Base-by-base conservation (phyloP, 2,888 invertebrate species). In the Spisula subtruncata region DNA sequence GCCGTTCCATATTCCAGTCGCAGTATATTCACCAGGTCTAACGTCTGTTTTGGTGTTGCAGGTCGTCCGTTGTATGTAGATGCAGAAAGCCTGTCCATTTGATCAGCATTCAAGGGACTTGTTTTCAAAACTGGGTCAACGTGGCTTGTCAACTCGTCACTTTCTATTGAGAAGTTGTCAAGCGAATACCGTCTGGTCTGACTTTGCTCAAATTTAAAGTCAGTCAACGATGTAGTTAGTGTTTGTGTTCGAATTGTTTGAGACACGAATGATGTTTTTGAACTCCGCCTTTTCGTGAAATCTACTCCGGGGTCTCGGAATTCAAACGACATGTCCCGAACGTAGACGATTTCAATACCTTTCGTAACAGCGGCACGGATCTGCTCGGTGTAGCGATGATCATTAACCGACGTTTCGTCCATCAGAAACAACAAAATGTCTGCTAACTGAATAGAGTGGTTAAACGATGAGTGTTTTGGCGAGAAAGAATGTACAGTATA, bases 301-400 rank as follows among this genome's bases (percentile, higher is more conserved):
- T 75, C 51, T n/a, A n/a, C n/a, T 16, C 20, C 32, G 16, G 29
- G 46, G 1, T 75, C 48, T 81, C 48, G 41, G 4, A 87, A 32
- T 35, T 82, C 83, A 51, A 87, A 87, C 32, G 71, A 82, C 83
- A 87, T 75, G 32, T 87, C 87, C 8, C 87, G 48, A 8, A 87
- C 87, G n/a, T 82, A 83, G 0, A 87, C 83, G 10, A 87, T 48
- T n/a, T 81, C 29, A n/a, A 83, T 25, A 51, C 75, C 82, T 25
- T 54, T 46, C 18, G 54, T 54, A 12, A 87, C 32, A 14, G 87
- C 87, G 35, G 71, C 48, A 6, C 75, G 56, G 1, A 87, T 75
- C 25, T 79, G 75, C 16, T 83, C 41, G 12, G 48, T 60, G 25
- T 75, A 87, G 18, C 48, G 46, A 16, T 66, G 12, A n/a, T 71